Evolutionary conservation across 2,888 invertebrate genomes (phyloP), one percentile per base, ranked within the genome.

Genomic region (Drosophila pseudotakahashii): DNA sequence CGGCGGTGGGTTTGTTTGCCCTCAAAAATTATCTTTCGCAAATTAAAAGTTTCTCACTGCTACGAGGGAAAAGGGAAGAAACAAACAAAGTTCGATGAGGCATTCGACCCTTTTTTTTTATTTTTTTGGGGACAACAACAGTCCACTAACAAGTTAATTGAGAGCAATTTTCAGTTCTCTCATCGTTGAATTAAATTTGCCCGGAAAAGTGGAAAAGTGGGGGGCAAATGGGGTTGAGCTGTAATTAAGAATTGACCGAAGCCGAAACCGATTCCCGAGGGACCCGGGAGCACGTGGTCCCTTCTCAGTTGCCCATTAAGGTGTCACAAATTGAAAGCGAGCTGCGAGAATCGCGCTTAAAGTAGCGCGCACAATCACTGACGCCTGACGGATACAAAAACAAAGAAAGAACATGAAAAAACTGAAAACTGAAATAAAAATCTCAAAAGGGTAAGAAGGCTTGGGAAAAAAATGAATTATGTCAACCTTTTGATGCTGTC

Each of bases 401-500:
- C 10, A 2, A 16, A 7, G 10, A 16, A 11, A 2, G 16, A 10
- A 34, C 3, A 11, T 11, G 11, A 30, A 30, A 45, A 10, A 37
- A 34, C 23, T 45, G 37, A 13, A 32, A n/a, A n/a, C n/a, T n/a
- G n/a, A n/a, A 42, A 63, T 32, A 63, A 32, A 39, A 64, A 41
- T 34, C 26, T 5, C 3, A 39, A 36, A 50, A 30, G 50, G 60
- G 19, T 23, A 23, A 42, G 16, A 41, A 13, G 53, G 44, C n/a
- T 30, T 16, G n/a, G 10, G 19, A 19, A 42, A 63, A 45, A 53
- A 64, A 45, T 36, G 64, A 66, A 66, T 66, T 66, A 68, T 68
- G 67, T 68, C 76, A 81, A 77, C 81, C 80, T 78, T 80, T 80
- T 84, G 79, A 83, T 72, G 79, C 72, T 66, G 67, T 68, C 79